These are phyloP conservation scores for Cossypha caffra DNA, from an alignment of 2,797 vertebrate species.

Conservation along the genomic window DNA sequence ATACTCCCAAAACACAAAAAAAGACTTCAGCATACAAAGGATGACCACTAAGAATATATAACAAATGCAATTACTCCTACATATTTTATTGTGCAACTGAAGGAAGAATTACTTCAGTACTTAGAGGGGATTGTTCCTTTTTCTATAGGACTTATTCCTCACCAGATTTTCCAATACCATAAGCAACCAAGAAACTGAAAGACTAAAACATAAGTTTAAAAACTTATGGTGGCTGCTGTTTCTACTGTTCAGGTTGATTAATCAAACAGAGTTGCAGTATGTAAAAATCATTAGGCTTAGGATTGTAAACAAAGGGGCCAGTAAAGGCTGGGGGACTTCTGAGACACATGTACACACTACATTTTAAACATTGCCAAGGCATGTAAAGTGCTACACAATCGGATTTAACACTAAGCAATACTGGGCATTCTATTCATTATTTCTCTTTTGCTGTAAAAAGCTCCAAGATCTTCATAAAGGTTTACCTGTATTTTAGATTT, in stretches of 20 bases:
- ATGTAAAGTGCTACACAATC: not conserved
- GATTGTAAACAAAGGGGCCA: not conserved
- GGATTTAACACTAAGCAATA: not conserved
- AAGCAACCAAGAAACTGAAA: not conserved
- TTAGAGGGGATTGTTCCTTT: not conserved
- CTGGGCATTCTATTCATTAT: not conserved
- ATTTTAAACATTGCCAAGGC: not conserved
- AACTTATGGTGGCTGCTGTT: not conserved
- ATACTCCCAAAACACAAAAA: not conserved
- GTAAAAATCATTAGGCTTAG: not conserved
- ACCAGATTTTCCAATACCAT: not conserved
- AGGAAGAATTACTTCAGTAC: not conserved
- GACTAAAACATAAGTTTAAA: not conserved
- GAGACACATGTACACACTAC: accelerated
- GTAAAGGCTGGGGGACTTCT: not conserved
- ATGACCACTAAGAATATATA: not conserved
- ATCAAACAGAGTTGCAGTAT: not conserved
- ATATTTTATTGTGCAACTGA: not conserved
- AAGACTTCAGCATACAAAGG: not conserved
- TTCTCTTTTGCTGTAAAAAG: not conserved
- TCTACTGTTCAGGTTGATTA: not conserved
- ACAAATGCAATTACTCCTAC: not conserved
- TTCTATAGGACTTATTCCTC: not conserved
- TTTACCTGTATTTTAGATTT: not conserved
- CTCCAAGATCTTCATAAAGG: not conserved